phyloP scores from a whole-genome alignment of 2,888 invertebrate species.

The Ashinkailepas kermadecensis region DNA sequence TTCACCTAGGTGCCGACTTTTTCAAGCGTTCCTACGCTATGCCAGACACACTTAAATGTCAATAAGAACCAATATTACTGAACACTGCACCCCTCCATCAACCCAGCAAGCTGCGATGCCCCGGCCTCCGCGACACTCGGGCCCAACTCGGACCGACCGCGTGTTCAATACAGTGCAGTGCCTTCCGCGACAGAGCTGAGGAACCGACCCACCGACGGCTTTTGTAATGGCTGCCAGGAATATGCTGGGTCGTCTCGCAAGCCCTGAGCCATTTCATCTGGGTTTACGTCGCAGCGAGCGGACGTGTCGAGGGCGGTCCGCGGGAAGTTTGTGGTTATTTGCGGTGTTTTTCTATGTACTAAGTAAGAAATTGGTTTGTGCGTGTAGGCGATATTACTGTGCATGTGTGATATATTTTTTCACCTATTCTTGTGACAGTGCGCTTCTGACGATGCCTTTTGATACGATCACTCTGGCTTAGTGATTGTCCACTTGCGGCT shows the following conservation, averaged over 20 bases:
- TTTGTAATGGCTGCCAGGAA: constrained; percentile 21
- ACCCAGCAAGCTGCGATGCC: neutral
- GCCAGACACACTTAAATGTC: too few relatives aligned
- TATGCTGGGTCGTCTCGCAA: constrained; percentile 12
- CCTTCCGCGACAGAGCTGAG: constrained; percentile 17
- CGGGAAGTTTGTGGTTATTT: neutral
- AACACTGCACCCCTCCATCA: neutral
- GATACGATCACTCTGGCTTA: too few relatives aligned
- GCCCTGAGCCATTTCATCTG: constrained; percentile 3
- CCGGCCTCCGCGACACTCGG: neutral
- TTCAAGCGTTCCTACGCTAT: too few relatives aligned
- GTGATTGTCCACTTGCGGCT: too few relatives aligned
- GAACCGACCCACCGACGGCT: constrained; percentile 2
- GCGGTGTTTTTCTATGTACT: neutral
- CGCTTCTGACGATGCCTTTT: too few relatives aligned
- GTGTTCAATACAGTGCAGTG: constrained; percentile 21
- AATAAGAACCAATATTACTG: neutral
- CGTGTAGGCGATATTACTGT: too few relatives aligned
- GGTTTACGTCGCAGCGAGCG: constrained; percentile 20
- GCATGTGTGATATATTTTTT: too few relatives aligned
- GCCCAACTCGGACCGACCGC: neutral
- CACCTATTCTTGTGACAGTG: too few relatives aligned
- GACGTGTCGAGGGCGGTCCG: neutral
- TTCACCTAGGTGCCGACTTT: too few relatives aligned
- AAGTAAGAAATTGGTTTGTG: neutral